These are phyloP conservation scores for Nettapus auritus DNA, from an alignment of 2,113 vertebrate species.

Conservation along the genomic window DNA sequence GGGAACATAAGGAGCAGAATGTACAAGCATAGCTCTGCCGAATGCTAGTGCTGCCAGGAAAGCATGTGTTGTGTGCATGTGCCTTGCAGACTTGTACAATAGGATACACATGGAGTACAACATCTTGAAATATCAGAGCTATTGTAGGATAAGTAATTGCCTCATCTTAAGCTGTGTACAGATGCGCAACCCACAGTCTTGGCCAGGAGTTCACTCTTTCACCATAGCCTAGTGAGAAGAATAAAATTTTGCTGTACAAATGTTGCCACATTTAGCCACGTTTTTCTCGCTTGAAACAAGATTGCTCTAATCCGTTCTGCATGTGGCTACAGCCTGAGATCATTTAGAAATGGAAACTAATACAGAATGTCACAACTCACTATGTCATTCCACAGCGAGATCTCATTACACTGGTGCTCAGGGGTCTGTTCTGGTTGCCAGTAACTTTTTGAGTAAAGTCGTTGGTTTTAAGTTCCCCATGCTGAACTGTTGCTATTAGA, in stretches of 20 bases:
- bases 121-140: constrained; percentile 3
- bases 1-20: background rate
- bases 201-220: background rate
- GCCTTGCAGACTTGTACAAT: background rate
- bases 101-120: constrained; percentile 2
- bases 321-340: constrained; percentile 2
- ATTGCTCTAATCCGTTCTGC: constrained; percentile 13
- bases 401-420: background rate
- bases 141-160: constrained; percentile 49
- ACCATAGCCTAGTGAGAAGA: background rate
- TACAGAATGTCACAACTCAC: background rate
- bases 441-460: background rate
- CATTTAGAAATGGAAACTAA: background rate
- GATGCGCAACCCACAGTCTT: background rate
- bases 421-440: background rate
- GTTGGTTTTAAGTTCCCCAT: background rate
- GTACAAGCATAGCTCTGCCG: background rate
- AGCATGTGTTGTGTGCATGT: constrained; percentile 18
- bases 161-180: constrained; percentile 32
- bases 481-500: background rate
- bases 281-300: constrained; percentile 28
- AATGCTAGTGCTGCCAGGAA: background rate
- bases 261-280: background rate
- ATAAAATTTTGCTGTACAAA: background rate
- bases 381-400: background rate